A percentile compares a stretch with the other conserved stretches of the same genome.
Evolutionary conservation across 2,888 invertebrate genomes (phyloP).

Genomic region (Dermolepida albohirtum): DNA sequence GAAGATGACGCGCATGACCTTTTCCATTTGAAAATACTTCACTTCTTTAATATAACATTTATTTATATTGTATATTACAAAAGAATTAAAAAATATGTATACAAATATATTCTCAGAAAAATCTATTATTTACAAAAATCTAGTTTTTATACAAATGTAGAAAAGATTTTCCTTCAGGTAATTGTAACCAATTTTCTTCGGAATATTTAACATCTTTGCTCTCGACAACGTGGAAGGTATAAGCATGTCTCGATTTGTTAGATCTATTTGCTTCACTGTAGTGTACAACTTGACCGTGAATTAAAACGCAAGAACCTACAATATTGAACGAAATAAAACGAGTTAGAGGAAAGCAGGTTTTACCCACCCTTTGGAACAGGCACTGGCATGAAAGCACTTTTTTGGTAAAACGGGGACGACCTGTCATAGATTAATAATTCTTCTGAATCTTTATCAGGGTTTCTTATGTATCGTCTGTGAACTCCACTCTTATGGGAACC

Average conservation of each 20-base stretch:
- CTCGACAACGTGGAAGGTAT: conserved; percentile 95
- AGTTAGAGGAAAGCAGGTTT: neutral
- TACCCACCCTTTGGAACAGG: conserved; percentile 85
- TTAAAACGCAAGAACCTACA: conserved; percentile 85
- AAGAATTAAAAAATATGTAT: conserved; percentile 40
- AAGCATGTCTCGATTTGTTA: conserved; percentile 86
- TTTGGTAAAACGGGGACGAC: conserved; percentile 76
- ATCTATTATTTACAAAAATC: conserved; percentile 24
- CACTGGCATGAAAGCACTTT: conserved; percentile 80
- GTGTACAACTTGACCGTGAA: conserved; percentile 95
- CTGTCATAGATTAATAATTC: conserved; percentile 77
- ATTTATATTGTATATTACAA: conserved; percentile 17
- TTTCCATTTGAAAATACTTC: too few species aligned
- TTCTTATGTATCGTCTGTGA: conserved; percentile 78
- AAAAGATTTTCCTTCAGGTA: conserved; percentile 77
- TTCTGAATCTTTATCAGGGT: conserved; percentile 73
- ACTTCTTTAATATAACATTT: too few species aligned
- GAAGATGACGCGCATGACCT: too few species aligned
- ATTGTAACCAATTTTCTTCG: conserved; percentile 88
- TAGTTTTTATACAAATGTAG: conserved; percentile 74
- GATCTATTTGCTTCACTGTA: conserved; percentile 90
- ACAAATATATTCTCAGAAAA: conserved; percentile 9
- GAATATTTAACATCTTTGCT: conserved; percentile 79
- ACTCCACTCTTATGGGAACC: conserved; percentile 91
- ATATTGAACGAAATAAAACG: conserved; percentile 47